A percentile compares a stretch with the other conserved stretches of the same genome.
Evolutionary conservation across 2,113 vertebrate genomes (phyloP).

Genomic region (Myrmophylax atrothorax): DNA sequence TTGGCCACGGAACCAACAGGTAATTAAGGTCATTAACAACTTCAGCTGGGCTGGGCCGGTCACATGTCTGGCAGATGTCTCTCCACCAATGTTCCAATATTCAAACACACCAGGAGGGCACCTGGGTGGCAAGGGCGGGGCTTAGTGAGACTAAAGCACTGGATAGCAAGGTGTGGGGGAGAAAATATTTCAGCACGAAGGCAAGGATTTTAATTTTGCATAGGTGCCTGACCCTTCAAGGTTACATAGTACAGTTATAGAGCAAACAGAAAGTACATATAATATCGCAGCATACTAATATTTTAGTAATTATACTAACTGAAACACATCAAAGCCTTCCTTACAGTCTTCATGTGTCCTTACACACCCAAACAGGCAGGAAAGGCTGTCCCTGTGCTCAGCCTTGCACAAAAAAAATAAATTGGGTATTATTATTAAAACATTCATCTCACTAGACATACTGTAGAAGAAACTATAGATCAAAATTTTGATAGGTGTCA

Average conservation of each 20-base stretch:
- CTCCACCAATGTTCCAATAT: fast-evolving
- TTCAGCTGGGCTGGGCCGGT: background rate
- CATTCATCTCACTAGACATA: background rate
- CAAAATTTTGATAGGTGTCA: background rate
- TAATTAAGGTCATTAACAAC: background rate
- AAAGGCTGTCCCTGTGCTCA: background rate
- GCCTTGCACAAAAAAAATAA: background rate
- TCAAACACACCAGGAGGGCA: fast-evolving
- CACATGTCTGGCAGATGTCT: fast-evolving
- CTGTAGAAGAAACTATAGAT: background rate
- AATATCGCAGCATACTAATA: background rate
- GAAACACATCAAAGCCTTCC: background rate
- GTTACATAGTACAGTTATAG: background rate
- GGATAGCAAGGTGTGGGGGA: background rate
- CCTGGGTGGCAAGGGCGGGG: background rate
- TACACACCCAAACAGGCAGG: background rate
- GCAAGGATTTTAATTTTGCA: background rate
- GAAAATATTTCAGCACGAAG: background rate
- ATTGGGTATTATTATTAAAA: background rate
- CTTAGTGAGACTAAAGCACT: background rate
- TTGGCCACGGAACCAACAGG: background rate
- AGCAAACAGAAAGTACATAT: background rate
- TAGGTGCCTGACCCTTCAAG: background rate
- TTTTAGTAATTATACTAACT: background rate
- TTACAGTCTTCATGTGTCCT: background rate